phyloP scores from a whole-genome alignment of 2,113 vertebrate species.

The Lycocorax pyrrhopterus region DNA sequence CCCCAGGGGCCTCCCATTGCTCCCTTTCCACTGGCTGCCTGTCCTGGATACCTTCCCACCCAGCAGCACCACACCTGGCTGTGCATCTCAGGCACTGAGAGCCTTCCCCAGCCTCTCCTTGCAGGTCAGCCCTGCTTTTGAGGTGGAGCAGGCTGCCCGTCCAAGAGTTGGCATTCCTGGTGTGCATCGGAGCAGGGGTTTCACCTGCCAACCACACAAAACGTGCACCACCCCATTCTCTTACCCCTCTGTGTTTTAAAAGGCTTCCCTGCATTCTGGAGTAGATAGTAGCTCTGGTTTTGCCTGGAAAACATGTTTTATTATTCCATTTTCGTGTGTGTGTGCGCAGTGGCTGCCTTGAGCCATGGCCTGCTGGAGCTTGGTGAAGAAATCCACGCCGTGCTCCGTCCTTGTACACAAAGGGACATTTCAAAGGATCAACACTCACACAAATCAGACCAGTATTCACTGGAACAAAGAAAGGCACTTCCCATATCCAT shows the following conservation, averaged over 20 bases:
- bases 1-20: not conserved
- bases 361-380: not conserved
- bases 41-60: not conserved
- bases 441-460: not conserved
- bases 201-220: not conserved
- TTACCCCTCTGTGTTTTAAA: not conserved
- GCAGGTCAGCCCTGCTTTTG: not conserved
- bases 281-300: not conserved
- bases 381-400: not conserved
- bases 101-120: not conserved
- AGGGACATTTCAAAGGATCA: constrained; percentile 40
- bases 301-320: not conserved
- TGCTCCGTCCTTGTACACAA: not conserved
- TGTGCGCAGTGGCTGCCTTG: not conserved
- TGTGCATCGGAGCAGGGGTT: not conserved
- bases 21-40: not conserved
- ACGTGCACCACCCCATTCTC: not conserved
- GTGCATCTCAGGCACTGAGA: not conserved
- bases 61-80: not conserved
- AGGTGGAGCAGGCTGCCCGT: not conserved
- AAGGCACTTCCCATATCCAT: constrained; percentile 56
- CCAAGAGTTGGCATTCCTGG: constrained; percentile 24
- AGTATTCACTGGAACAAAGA: constrained; percentile 54
- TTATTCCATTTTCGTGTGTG: not conserved
- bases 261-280: not conserved